Base-by-base conservation (phyloP, 2,113 vertebrate genomes). In the Myotis yumanensis region DNA sequence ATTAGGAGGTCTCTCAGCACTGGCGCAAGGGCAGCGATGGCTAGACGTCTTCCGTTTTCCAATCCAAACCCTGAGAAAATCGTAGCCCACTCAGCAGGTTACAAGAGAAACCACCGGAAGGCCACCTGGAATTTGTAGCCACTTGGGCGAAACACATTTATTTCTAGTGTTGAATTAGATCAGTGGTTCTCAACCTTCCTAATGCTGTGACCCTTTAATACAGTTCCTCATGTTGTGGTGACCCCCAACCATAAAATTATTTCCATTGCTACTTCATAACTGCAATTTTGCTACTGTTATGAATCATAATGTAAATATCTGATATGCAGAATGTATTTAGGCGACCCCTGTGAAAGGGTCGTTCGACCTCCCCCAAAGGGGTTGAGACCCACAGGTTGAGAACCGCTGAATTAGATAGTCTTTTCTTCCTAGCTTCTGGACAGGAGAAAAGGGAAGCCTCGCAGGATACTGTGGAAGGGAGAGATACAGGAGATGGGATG, bases 351-450 rank as follows among this genome's bases (percentile, higher is more conserved):
- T 43, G 43, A 43, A 43, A 43, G 43, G 43, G 43, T 43, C 43
- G 43, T 43, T 43, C 43, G 43, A 43, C 43, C 43, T 7, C 43
- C 43, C 43, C 43, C 43, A 43, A 43, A 8, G 43, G 43, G 43
- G 43, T 43, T 7, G 43, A 5, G 43, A 43, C 43, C 43, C 43
- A 43, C 43, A 43, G 43, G 43, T 7, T 43, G 43, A 43, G 43
- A 43, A 43, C 43, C 43, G 43, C 43, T 43, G 43, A 86, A 37
- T 76, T 51, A 94, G 71, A 79, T 3, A 20, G 25, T 32, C 40
- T 82, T 66, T 95, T 73, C 79, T 73, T 88, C 68, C 35, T 72
- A 40, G 59, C 57, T 68, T 89, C 77, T 75, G 80, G 83, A 80
- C 51, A 32, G 7, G 40, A 79, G 32, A 14, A 35, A 35, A 12